Percentiles rank a stretch among this genome's conserved stretches.
Evolutionary conservation across 2,113 vertebrate genomes (phyloP).

Genomic region (Gobio gobio): DNA sequence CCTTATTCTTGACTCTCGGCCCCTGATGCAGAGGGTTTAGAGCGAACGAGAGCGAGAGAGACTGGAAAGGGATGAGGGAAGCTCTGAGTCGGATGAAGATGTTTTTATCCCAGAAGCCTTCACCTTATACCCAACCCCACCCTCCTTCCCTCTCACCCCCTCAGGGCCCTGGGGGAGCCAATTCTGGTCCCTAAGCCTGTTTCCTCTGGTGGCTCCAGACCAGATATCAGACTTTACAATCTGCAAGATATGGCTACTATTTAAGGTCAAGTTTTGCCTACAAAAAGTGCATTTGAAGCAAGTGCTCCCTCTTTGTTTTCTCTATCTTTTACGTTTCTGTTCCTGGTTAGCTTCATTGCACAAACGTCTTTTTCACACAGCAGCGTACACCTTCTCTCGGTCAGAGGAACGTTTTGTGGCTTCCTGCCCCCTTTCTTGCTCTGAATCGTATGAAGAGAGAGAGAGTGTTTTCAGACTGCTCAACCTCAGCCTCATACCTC

Average conservation of each 20-base stretch:
- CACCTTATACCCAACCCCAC: slow-evolving; percentile 21
- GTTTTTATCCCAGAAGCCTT: slow-evolving; percentile 35
- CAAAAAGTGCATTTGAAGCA: slow-evolving; percentile 65
- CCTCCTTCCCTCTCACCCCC: slow-evolving; percentile 28
- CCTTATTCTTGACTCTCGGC: slow-evolving; percentile 82
- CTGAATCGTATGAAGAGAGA: slow-evolving; percentile 54
- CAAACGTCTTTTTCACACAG: slow-evolving; percentile 14
- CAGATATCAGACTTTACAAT: slow-evolving; percentile 64
- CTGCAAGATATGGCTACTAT: slow-evolving; percentile 63
- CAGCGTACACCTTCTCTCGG: slow-evolving; percentile 1
- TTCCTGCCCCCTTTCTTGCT: slow-evolving; percentile 67
- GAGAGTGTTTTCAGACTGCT: slow-evolving; percentile 27
- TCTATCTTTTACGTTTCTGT: slow-evolving; percentile 3
- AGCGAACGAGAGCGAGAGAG: slow-evolving; percentile 50
- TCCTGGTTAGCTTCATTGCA: slow-evolving; percentile 26
- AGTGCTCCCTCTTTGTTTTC: slow-evolving; percentile 25
- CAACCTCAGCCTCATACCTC: slow-evolving; percentile 52
- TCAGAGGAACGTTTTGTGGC: slow-evolving; percentile 60
- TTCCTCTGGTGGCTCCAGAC: slow-evolving; percentile 60
- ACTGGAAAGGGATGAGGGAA: slow-evolving; percentile 10
- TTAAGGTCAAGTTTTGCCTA: slow-evolving; percentile 69
- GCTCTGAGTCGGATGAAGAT: slow-evolving; percentile 32
- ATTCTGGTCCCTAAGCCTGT: slow-evolving; percentile 63
- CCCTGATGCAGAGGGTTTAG: slow-evolving; percentile 61
- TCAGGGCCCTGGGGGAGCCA: slow-evolving; percentile 62